Base-by-base conservation (phyloP, 1,140 invertebrate species). In the Camponotus pennsylvanicus region DNA sequence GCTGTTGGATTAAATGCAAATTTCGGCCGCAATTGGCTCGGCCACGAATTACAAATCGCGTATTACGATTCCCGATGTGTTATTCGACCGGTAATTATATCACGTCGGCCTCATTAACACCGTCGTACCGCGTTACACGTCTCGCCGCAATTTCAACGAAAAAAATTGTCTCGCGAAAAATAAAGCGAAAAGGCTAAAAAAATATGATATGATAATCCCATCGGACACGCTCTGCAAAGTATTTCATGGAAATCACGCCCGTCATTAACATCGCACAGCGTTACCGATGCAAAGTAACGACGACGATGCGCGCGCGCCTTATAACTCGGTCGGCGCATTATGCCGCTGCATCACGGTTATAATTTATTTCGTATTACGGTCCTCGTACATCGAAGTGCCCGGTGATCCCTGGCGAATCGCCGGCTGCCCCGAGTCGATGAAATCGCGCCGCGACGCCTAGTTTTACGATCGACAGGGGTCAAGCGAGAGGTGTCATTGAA, bases 1-100 rank as follows among this genome's bases (percentile, higher is more conserved):
- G 57, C 59, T 55, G 69, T 75, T 83, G 79, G 79, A 83, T 83
- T 83, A 83, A 83, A 83, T 83, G 79, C 79, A 83, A 83, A 83
- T 83, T 83, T 45, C 69, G 79, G 55, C 79, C 79, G 79, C 79
- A 45, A 83, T 83, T 73, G 79, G 69, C 32, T 75, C 79, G 69
- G 55, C 61, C 79, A 73, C 79, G 79, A 83, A 83, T 83, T 83
- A 83, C 79, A 83, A 83, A 83, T 83, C 79, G 79, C 79, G 55
- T 83, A 73, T 83, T 83, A 83, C 79, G 32, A 83, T 83, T 83
- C 79, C 69, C 79, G 79, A 61, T 75, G 79, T 73, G 69, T 83
- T 83, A 75, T 83, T 61, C 79, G 55, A 83, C 18, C 37, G 67
- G 27, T 83, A 83, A 83, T 83, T 83, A 83, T 73, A 83, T 83